Base-by-base conservation (phyloP, 2,888 invertebrate genomes). In the Auanema sp. region DNA sequence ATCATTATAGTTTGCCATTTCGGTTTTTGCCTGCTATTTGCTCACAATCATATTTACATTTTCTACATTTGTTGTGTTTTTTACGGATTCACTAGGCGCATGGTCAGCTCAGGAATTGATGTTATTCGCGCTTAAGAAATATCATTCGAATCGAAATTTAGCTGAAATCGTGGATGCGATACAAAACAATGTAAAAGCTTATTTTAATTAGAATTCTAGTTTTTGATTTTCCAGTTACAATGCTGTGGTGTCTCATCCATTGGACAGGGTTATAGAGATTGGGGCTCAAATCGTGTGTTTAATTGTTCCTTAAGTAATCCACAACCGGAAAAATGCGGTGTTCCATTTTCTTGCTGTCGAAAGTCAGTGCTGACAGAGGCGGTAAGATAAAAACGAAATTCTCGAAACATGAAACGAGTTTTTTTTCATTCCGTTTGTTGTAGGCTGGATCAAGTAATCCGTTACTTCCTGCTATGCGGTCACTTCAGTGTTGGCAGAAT, bases 301-400 rank as follows among this genome's bases (percentile, higher is more conserved):
- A 85, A 85, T 69, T 86, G 86, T 70, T 78, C 83, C 4, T 62
- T 65, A 0, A 58, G 68, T 4, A 83, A 83, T 60, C 79, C 78
- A 18, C 81, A 81, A 60, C 83, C 84, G 0, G 85, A 86, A 69
- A 78, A 76, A 50, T 86, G 86, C 65, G 85, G 85, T 6, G 86
- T 86, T 0, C 86, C 86, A 0, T 81, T 80, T 54, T 85, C 85
- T 0, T 86, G 86, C 65, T 86, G 86, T 65, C 55, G 75, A 18
- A 66, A 73, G 54, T 75, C 78, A 10, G 78, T 80, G 18, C 69
- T 79, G 51, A 75, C 78, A 12, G 80, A 78, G 64, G 72, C 75
- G 58, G 76, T 76, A 41, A n/a, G 69, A 61, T 18, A 14, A 24
- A 8, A 21, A 4, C 23, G 8, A n/a, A 12, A 18, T 41, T 54